Evolutionary conservation across 2,888 invertebrate species (phyloP).

Genomic region (Charanyca ferruginea): DNA sequence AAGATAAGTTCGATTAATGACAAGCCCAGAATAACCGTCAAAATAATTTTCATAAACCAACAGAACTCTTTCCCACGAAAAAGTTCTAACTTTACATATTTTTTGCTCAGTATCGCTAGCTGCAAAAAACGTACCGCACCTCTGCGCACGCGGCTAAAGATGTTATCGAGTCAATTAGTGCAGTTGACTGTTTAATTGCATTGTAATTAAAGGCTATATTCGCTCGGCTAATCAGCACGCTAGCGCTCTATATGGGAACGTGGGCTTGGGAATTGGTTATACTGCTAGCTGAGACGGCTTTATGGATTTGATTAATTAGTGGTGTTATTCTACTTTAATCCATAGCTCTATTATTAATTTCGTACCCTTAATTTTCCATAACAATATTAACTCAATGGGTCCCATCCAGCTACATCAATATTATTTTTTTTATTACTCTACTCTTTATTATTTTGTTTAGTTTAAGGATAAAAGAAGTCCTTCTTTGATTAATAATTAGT

Average conservation of each 20-base stretch:
- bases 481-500: too few relatives aligned
- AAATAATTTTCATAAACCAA: not conserved
- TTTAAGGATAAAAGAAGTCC: too few relatives aligned
- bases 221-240: constrained; percentile 74
- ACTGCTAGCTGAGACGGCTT: constrained; percentile 30
- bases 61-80: constrained; percentile 51
- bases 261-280: constrained; percentile 53
- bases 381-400: too few relatives aligned
- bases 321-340: too few relatives aligned
- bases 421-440: too few relatives aligned
- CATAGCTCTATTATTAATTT: too few relatives aligned
- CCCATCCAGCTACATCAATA: too few relatives aligned
- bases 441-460: too few relatives aligned
- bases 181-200: constrained; percentile 79
- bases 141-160: constrained; percentile 71
- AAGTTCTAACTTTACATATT: constrained; percentile 54
- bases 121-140: constrained; percentile 72
- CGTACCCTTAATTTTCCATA: too few relatives aligned
- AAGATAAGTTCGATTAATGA: not conserved
- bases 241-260: constrained; percentile 79
- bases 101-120: constrained; percentile 63
- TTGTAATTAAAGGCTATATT: constrained; percentile 83
- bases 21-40: not conserved
- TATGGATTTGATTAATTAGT: not conserved
- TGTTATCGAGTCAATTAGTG: constrained; percentile 81